Evolutionary conservation across 2,113 vertebrate genomes (phyloP).

Genomic region (Austrofundulus limnaeus): DNA sequence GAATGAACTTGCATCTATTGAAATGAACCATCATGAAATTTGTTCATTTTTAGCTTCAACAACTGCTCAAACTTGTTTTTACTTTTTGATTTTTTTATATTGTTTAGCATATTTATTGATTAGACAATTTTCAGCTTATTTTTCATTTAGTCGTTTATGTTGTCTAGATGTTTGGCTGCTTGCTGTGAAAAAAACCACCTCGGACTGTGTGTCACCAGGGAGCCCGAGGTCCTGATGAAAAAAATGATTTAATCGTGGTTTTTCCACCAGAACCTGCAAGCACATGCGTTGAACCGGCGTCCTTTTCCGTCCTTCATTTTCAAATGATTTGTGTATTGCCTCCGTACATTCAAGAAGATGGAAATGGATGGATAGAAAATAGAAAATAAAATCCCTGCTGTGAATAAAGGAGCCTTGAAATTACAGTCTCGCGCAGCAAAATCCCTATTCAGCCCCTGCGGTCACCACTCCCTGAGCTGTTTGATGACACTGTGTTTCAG

Average conservation of each 20-base stretch:
- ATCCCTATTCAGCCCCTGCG: slow-evolving; percentile 2
- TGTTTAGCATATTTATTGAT: slow-evolving; percentile 15
- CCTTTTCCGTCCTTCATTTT: slow-evolving; percentile 42
- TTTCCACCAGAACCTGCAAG: neutral
- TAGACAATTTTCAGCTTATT: neutral
- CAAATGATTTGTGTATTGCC: slow-evolving; percentile 37
- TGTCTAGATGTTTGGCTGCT: slow-evolving; percentile 15
- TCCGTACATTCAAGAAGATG: slow-evolving; percentile 35
- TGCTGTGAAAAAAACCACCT: slow-evolving; percentile 29
- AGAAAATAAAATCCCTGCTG: slow-evolving; percentile 1
- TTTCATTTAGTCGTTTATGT: slow-evolving; percentile 14
- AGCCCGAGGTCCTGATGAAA: slow-evolving; percentile 35
- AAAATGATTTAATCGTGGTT: slow-evolving; percentile 32
- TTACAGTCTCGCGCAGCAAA: slow-evolving; percentile 20
- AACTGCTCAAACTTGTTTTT: neutral
- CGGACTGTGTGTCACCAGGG: slow-evolving; percentile 27
- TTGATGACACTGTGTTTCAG: slow-evolving; percentile 4
- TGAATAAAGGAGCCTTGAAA: slow-evolving; percentile 44
- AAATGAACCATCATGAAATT: neutral
- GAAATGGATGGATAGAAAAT: slow-evolving; percentile 24
- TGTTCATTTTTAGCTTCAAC: neutral
- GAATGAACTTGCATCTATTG: neutral
- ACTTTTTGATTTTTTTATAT: slow-evolving; percentile 9
- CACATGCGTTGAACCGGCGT: neutral
- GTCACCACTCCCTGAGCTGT: slow-evolving; percentile 8